Evolutionary conservation across 1,140 invertebrate genomes (phyloP).

Genomic region (Calycopis cecrops): DNA sequence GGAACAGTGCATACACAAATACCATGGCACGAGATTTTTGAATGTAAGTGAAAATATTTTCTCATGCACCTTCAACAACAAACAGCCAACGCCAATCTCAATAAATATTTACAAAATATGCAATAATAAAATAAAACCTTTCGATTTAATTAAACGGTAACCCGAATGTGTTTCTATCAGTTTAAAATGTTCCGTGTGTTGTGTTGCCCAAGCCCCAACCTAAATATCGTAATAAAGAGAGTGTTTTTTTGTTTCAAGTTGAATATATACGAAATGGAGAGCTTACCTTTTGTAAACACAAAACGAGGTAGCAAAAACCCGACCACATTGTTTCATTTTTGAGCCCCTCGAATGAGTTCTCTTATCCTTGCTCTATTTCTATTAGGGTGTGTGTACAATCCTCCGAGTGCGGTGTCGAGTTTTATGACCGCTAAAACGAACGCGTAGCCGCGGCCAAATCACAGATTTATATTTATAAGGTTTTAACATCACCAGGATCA

Average conservation of each 20-base stretch:
- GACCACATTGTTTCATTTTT: conserved; percentile 50
- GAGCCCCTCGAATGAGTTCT: conserved; percentile 41
- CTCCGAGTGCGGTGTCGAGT: not conserved
- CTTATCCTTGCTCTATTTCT: conserved; percentile 56
- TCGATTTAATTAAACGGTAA: not conserved
- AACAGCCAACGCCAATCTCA: no score
- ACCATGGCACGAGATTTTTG: no score
- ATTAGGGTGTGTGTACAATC: conserved; percentile 51
- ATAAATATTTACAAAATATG: not conserved
- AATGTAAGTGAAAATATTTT: no score
- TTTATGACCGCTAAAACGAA: conserved; percentile 6
- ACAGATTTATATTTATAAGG: no score
- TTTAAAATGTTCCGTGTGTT: conserved; percentile 7
- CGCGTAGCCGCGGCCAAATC: no score
- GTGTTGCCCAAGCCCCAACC: not conserved
- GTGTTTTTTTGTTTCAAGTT: conserved; percentile 16
- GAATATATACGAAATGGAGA: conserved; percentile 27
- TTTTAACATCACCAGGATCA: no score
- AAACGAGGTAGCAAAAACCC: conserved; percentile 45
- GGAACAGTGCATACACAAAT: no score
- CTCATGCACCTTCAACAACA: no score
- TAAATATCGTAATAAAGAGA: conserved; percentile 11
- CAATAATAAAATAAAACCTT: not conserved
- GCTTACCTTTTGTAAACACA: conserved; percentile 36
- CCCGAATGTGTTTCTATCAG: conserved; percentile 3